Evolutionary conservation across 2,888 invertebrate genomes (phyloP).

Genomic region (Acleris laterana): DNA sequence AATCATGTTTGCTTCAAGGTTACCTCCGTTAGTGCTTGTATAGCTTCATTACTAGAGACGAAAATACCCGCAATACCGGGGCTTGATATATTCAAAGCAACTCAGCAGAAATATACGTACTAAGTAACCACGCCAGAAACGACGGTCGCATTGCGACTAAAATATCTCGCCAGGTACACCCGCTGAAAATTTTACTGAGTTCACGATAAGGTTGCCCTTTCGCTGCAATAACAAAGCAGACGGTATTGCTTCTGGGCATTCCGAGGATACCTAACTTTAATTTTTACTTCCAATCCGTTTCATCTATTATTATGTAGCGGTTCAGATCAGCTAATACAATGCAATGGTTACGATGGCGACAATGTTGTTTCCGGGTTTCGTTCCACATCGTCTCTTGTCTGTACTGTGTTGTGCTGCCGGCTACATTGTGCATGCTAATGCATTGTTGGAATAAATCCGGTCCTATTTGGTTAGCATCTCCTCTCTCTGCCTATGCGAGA

Average conservation of each 20-base stretch:
- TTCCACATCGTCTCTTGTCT: slow-evolving; percentile 1
- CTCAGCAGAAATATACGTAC: slow-evolving; percentile 9
- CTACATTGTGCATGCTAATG: slow-evolving; percentile 21
- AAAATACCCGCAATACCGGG: neutral
- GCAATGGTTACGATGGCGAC: neutral
- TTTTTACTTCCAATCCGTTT: slow-evolving; percentile 13
- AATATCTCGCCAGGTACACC: slow-evolving; percentile 21
- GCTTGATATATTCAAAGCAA: slow-evolving; percentile 18
- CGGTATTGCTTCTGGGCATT: slow-evolving; percentile 11
- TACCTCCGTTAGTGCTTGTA: slow-evolving; percentile 19
- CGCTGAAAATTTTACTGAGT: slow-evolving; percentile 11
- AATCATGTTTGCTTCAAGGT: slow-evolving; percentile 47
- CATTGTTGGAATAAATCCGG: slow-evolving; percentile 19
- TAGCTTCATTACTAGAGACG: slow-evolving; percentile 6
- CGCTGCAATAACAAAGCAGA: slow-evolving; percentile 12
- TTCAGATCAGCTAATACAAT: slow-evolving; percentile 8
- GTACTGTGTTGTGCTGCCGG: slow-evolving; percentile 2
- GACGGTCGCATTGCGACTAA: slow-evolving; percentile 24
- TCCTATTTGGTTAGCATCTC: slow-evolving; percentile 10
- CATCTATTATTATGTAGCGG: slow-evolving; percentile 17
- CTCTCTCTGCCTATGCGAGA: slow-evolving; percentile 4
- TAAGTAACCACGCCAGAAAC: slow-evolving; percentile 6
- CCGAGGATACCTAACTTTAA: slow-evolving; percentile 7
- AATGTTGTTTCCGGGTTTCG: slow-evolving; percentile 11
- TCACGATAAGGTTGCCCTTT: slow-evolving; percentile 13